Evolutionary conservation across 2,797 vertebrate genomes (phyloP).

Genomic region (Triplophysa bombifrons): DNA sequence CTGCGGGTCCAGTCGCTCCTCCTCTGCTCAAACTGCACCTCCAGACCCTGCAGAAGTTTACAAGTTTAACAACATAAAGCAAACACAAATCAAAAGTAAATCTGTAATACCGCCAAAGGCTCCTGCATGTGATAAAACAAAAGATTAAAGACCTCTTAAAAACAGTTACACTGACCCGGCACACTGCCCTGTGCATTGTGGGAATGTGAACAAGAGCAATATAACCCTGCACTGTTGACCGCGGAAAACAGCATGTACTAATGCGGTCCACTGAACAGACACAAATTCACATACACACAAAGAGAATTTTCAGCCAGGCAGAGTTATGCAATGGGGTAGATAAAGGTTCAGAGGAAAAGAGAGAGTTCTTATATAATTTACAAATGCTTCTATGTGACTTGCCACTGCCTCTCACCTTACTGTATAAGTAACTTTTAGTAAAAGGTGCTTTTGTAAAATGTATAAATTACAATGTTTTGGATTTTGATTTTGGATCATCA

Average conservation of each 20-base stretch:
- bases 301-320: slow-evolving; percentile 39
- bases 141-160: neutral
- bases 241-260: slow-evolving; percentile 20
- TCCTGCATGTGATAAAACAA: neutral
- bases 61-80: neutral
- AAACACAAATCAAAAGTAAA: neutral
- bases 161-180: neutral
- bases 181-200: slow-evolving; percentile 18
- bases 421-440: neutral
- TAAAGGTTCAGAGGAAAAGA: slow-evolving; percentile 54
- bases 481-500: neutral
- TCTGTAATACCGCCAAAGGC: neutral
- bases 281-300: slow-evolving; percentile 26
- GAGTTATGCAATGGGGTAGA: slow-evolving; percentile 44
- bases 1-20: slow-evolving; percentile 76
- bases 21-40: slow-evolving; percentile 73
- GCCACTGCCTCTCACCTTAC: too few relatives aligned
- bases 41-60: slow-evolving; percentile 42
- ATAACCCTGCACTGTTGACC: slow-evolving; percentile 22
- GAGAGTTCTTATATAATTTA: slow-evolving; percentile 45
- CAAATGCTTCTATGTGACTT: neutral
- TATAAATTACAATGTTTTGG: too few relatives aligned
- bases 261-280: slow-evolving; percentile 24
- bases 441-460: too few relatives aligned
- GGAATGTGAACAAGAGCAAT: slow-evolving; percentile 55